A percentile compares a stretch with the other conserved stretches of the same genome.
Evolutionary conservation across 1,140 invertebrate species (phyloP).

Genomic region (Forficula auricularia): DNA sequence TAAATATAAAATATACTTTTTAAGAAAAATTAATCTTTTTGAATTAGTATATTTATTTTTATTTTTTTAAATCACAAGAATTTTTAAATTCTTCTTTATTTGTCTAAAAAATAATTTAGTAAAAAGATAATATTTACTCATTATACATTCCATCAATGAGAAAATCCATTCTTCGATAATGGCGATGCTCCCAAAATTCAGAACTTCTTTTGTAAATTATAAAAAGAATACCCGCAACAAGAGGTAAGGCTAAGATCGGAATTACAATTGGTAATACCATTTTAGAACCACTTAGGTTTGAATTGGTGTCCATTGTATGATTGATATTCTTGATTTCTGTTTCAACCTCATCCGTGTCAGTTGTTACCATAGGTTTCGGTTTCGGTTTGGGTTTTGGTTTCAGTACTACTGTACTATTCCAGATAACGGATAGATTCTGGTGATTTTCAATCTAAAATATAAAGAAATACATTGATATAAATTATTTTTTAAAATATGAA

Average conservation of each 20-base stretch:
- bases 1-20: too few relatives aligned
- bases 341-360: constrained; percentile 17
- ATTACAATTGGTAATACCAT: constrained; percentile 44
- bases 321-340: constrained; percentile 20
- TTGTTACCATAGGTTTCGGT: constrained; percentile 25
- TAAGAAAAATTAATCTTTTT: too few relatives aligned
- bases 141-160: constrained; percentile 65
- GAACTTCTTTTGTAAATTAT: constrained; percentile 41
- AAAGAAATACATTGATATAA: too few relatives aligned
- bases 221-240: constrained; percentile 38
- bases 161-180: constrained; percentile 62
- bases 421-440: too few relatives aligned
- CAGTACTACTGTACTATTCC: too few relatives aligned
- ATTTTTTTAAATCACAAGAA: too few relatives aligned
- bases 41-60: too few relatives aligned
- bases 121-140: too few relatives aligned
- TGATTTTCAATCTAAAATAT: too few relatives aligned
- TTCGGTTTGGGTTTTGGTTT: constrained; percentile 17
- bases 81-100: too few relatives aligned
- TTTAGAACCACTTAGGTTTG: constrained; percentile 29
- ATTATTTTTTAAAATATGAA: too few relatives aligned
- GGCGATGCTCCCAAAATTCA: constrained; percentile 57
- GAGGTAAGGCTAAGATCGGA: constrained; percentile 41
- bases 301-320: constrained; percentile 16
- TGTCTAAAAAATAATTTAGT: too few relatives aligned